Percentiles rank a stretch among this genome's conserved stretches.
Conservation (phyloP, 2,113 vertebrate genomes). For the Addax nasomaculatus region DNA sequence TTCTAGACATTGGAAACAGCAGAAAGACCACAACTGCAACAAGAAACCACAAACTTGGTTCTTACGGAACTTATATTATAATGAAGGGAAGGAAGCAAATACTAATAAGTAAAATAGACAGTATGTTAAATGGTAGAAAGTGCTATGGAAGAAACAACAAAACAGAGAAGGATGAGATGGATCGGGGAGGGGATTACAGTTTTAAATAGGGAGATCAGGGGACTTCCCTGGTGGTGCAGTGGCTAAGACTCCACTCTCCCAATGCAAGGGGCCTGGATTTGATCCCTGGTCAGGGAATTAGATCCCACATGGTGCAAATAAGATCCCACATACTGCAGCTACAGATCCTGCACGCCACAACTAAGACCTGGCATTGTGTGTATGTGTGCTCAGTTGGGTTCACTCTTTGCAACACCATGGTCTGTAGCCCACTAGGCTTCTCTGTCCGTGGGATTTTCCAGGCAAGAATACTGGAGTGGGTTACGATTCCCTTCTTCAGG, state of each 20-base stretch:
- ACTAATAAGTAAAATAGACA: background rate
- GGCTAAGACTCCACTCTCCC: background rate
- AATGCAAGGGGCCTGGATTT: background rate
- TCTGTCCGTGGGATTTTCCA: background rate
- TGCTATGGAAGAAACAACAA: background rate
- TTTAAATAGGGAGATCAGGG: background rate
- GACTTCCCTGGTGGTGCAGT: background rate
- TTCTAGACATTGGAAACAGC: background rate
- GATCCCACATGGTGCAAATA: background rate
- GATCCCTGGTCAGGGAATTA: background rate
- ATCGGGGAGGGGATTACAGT: background rate
- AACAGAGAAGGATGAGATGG: background rate
- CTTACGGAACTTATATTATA: background rate
- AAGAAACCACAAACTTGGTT: background rate
- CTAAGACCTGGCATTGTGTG: background rate
- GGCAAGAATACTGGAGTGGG: background rate
- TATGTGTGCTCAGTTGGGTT: background rate
- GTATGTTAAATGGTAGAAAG: background rate
- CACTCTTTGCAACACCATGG: background rate
- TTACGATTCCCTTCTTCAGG: background rate
- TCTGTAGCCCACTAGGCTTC: background rate
- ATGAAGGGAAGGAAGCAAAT: background rate
- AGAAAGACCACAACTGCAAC: background rate
- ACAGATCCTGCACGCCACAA: background rate
- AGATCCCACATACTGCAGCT: background rate